Evolutionary conservation across 2,113 vertebrate genomes (phyloP), one percentile per base, ranked within the genome.

Genomic region (Phrynosoma platyrhinos): DNA sequence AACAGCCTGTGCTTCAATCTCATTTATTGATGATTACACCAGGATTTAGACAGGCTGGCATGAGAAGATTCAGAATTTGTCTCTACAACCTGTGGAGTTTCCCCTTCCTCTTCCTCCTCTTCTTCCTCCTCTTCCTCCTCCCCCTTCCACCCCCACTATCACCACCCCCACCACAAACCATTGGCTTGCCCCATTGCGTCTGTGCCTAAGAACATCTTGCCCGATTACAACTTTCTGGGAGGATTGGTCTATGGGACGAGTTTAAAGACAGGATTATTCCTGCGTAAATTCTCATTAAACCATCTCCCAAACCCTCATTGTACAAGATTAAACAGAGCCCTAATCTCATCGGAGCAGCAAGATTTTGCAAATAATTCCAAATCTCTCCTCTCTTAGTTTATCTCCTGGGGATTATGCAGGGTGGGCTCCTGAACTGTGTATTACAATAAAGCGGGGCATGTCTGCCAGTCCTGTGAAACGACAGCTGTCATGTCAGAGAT

Each of bases 231-330:
- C 80, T 88, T 85, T 47, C 74, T 16, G 42, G 62, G 80, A 68
- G 81, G 80, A 88, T 83, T 88, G 74, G 55, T 68, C 62, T 23
- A 36, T 23, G 71, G 58, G 81, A 83, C 47, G 72, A 88, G 80
- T 88, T 77, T 83, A 88, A 83, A 53, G 42, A 88, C 80, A 77
- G 71, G 87, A 83, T 88, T 88, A 88, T 53, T 66, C 72, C 72
- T 68, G 9, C 80, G 21, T 42, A 88, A 88, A 88, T 82, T 88
- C 87, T 88, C 87, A 88, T 88, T 88, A 88, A 88, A 68, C 87
- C 87, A 82, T 83, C 87, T 79, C 72, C 80, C 80, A 53, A 83
- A 83, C 72, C 62, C 58, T 88, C 72, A 13, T 83, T 66, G 87
- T 20, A 66, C 72, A 68, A 83, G 87, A 88, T 88, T 88, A 88